Conservation (phyloP, 2,888 invertebrate genomes). For the Standfussiana lucernea region DNA sequence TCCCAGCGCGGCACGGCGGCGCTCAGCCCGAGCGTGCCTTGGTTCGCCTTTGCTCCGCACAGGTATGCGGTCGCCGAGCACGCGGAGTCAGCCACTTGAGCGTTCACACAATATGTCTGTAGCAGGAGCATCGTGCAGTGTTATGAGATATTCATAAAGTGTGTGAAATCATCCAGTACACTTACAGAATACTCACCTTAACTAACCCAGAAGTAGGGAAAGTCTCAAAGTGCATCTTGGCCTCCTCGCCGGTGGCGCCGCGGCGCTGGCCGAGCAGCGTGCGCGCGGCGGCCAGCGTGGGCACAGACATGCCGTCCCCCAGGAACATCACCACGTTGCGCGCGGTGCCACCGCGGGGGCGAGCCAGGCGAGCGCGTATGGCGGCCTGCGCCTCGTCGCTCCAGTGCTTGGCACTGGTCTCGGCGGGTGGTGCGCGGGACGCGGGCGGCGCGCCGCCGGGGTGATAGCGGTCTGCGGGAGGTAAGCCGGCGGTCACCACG, state of each 20-base stretch:
- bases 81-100: slow-evolving; percentile 93
- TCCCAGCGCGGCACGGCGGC: slow-evolving; percentile 91
- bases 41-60: slow-evolving; percentile 92
- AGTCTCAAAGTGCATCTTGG: slow-evolving; percentile 90
- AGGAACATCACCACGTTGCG: slow-evolving; percentile 93
- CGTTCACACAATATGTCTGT: slow-evolving; percentile 90
- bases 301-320: slow-evolving; percentile 94
- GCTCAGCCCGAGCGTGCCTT: slow-evolving; percentile 91
- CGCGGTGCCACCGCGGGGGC: slow-evolving; percentile 75
- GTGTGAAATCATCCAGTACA: background rate
- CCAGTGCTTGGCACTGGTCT: slow-evolving; percentile 21
- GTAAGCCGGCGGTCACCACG: slow-evolving; percentile 44
- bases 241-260: slow-evolving; percentile 90
- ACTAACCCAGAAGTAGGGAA: slow-evolving; percentile 84
- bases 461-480: slow-evolving; percentile 57
- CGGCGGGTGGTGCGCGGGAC: slow-evolving; percentile 27
- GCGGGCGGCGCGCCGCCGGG: background rate
- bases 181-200: slow-evolving; percentile 14
- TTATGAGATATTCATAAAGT: background rate
- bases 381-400: slow-evolving; percentile 57
- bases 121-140: background rate
- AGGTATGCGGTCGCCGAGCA: slow-evolving; percentile 93
- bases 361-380: slow-evolving; percentile 62
- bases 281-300: slow-evolving; percentile 92
- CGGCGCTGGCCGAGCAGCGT: slow-evolving; percentile 91